A percentile compares a stretch with the other conserved stretches of the same genome.
phyloP scores from a whole-genome alignment of 2,113 vertebrate species.

The Triplophysa siluroides region DNA sequence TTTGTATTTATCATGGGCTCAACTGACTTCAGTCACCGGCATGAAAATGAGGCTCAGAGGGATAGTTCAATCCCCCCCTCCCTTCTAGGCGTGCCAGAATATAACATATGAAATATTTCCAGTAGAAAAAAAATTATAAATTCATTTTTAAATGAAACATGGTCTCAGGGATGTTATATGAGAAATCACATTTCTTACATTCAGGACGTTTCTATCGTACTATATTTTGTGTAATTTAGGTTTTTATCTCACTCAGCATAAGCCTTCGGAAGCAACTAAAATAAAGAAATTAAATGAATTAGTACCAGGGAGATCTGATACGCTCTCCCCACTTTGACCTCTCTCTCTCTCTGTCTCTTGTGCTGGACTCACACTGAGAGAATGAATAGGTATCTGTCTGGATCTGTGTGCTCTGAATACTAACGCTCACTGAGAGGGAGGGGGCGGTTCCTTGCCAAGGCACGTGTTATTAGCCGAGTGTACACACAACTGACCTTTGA shows the following conservation, averaged over 20 bases:
- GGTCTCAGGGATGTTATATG: not conserved
- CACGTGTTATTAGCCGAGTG: slow-evolving; percentile 64
- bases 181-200: not conserved
- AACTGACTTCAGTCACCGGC: not conserved
- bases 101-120: no score
- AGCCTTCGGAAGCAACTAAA: slow-evolving; percentile 27
- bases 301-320: slow-evolving; percentile 25
- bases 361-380: slow-evolving; percentile 63
- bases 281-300: slow-evolving; percentile 37
- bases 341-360: slow-evolving; percentile 38
- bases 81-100: no score
- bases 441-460: slow-evolving; percentile 48
- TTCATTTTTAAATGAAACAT: no score
- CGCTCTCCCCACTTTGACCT: slow-evolving; percentile 24
- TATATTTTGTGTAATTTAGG: slow-evolving; percentile 15
- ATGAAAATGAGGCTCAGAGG: not conserved
- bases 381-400: slow-evolving; percentile 78
- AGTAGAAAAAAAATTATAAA: no score
- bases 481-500: slow-evolving; percentile 69
- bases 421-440: slow-evolving; percentile 61
- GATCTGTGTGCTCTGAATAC: slow-evolving; percentile 72
- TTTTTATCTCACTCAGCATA: slow-evolving; percentile 12
- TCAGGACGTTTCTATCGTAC: not conserved
- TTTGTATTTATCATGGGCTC: no score
- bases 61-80: no score